Percentiles rank a stretch among this genome's conserved stretches.
Conservation (phyloP, 2,797 vertebrate species). For the Gallinago nigripennis region DNA sequence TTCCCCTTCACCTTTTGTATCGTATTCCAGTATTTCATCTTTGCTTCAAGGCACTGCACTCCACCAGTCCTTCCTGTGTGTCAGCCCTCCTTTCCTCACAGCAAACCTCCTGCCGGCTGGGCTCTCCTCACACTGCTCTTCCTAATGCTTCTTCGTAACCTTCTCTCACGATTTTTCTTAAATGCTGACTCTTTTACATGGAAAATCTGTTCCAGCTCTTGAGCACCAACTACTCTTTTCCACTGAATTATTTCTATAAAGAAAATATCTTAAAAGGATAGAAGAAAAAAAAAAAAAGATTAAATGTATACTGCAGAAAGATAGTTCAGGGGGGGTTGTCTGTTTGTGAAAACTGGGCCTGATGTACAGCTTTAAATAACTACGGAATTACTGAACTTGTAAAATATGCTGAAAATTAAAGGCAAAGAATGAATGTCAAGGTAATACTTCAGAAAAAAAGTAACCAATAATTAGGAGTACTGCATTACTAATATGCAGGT, state of each 20-base stretch:
- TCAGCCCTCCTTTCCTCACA: background rate
- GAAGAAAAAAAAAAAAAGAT: background rate
- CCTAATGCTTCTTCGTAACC: constrained; percentile 21
- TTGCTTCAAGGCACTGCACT: constrained; percentile 27
- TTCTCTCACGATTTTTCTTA: constrained; percentile 6
- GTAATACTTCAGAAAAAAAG: background rate
- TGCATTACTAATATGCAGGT: background rate
- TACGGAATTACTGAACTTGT: background rate
- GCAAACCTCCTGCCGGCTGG: constrained; percentile 8
- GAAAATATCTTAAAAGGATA: background rate
- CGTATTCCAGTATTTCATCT: background rate
- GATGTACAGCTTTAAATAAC: background rate
- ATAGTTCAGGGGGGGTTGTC: accelerated
- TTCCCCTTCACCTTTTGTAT: constrained; percentile 44
- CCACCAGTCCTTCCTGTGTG: background rate
- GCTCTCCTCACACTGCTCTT: constrained; percentile 1
- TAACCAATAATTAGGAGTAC: background rate
- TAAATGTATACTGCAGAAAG: background rate
- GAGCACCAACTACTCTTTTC: background rate
- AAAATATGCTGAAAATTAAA: background rate
- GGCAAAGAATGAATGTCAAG: background rate
- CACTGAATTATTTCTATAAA: background rate
- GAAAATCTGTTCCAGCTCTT: background rate
- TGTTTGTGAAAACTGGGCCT: background rate
- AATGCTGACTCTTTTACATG: background rate